Conservation (phyloP, 2,113 vertebrate species). For the Dinomys branickii region DNA sequence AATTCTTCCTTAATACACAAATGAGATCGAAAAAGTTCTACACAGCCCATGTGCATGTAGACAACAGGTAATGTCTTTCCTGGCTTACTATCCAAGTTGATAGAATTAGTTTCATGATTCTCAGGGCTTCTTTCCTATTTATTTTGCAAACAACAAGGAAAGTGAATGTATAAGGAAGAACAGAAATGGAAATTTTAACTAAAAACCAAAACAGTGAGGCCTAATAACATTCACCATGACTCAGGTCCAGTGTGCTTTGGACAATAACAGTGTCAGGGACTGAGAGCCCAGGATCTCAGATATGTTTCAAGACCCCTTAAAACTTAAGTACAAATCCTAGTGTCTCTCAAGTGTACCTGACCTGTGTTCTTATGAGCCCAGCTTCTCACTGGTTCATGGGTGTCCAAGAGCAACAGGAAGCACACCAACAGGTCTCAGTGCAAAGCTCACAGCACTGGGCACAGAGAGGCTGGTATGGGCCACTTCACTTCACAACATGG, state of each 20-base stretch:
- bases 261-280: neutral
- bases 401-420: neutral
- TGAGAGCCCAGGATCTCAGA: neutral
- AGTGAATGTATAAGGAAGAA: neutral
- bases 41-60: neutral
- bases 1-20: neutral
- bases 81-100: neutral
- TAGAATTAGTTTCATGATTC: neutral
- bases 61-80: neutral
- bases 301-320: neutral
- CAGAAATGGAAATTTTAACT: neutral
- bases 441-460: neutral
- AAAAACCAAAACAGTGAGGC: neutral
- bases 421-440: neutral
- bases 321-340: neutral
- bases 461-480: too few relatives aligned
- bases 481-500: neutral
- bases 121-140: neutral
- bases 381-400: neutral
- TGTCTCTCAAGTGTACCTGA: too few relatives aligned
- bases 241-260: neutral
- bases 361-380: neutral
- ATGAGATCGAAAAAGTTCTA: neutral
- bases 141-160: neutral
- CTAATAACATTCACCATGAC: neutral